Evolutionary conservation across 2,888 invertebrate species (phyloP).

Genomic region (Frankliniella fusca): DNA sequence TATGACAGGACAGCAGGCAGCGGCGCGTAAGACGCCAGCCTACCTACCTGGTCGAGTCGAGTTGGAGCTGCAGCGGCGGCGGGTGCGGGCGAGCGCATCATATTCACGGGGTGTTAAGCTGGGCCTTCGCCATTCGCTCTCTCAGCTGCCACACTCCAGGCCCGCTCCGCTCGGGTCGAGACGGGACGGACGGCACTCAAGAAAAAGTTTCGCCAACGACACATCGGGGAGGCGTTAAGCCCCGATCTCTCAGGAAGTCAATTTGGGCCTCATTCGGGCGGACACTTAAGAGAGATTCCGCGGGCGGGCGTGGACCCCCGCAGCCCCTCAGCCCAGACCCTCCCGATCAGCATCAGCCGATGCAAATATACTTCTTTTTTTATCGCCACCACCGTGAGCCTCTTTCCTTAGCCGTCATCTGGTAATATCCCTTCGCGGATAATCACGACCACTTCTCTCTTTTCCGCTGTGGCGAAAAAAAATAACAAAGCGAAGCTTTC

Average conservation of each 20-base stretch:
- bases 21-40: too few species aligned
- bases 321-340: not conserved
- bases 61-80: too few species aligned
- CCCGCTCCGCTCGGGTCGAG: too few species aligned
- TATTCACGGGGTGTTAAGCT: not conserved
- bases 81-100: not conserved
- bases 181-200: too few species aligned
- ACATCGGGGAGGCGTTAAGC: conserved; percentile 1
- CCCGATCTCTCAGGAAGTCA: not conserved
- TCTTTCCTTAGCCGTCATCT: not conserved
- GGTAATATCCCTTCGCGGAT: not conserved
- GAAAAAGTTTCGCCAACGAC: not conserved
- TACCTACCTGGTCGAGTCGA: too few species aligned
- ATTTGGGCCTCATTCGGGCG: not conserved
- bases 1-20: too few species aligned
- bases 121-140: too few species aligned
- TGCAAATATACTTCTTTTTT: not conserved
- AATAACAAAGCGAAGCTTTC: too few species aligned
- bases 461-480: too few species aligned
- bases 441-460: not conserved
- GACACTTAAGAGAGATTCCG: not conserved
- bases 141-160: too few species aligned
- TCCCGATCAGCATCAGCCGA: not conserved
- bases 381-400: not conserved
- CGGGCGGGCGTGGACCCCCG: not conserved